Percentiles rank a stretch among this genome's conserved stretches.
These are phyloP conservation scores for Aphelinus certus DNA, from an alignment of 1,140 invertebrate genomes.

Conservation along the genomic window DNA sequence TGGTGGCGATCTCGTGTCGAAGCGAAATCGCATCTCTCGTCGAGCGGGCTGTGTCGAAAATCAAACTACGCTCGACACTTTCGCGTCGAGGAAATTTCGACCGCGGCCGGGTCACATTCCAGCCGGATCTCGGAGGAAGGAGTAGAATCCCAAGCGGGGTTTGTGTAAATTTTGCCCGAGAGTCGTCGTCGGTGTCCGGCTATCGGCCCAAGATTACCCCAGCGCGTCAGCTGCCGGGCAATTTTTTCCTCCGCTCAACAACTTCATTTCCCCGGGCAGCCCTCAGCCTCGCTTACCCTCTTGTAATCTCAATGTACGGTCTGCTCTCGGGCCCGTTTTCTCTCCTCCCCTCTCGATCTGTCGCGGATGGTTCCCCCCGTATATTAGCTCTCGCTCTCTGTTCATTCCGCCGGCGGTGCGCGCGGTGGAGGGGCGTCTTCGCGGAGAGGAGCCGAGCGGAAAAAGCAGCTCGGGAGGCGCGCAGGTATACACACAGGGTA, in stretches of 20 bases:
- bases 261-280: background rate
- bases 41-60: background rate
- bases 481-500: background rate
- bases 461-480: background rate
- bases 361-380: background rate
- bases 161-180: too few species aligned
- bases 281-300: background rate
- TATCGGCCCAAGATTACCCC: too few species aligned
- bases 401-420: too few species aligned
- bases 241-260: background rate
- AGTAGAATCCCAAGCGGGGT: too few species aligned
- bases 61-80: slow-evolving; percentile 4
- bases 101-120: too few species aligned
- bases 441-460: background rate
- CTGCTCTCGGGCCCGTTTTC: background rate
- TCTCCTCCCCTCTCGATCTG: slow-evolving; percentile 11
- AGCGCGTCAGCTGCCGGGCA: too few species aligned
- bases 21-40: background rate
- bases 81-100: background rate
- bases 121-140: too few species aligned
- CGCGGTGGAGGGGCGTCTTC: too few species aligned
- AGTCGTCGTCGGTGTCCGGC: too few species aligned
- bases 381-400: slow-evolving; percentile 10
- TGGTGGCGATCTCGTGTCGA: background rate
- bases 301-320: background rate